Evolutionary conservation across 2,888 invertebrate genomes (phyloP), one percentile per base, ranked within the genome.

Genomic region (Sthenelais limicola): DNA sequence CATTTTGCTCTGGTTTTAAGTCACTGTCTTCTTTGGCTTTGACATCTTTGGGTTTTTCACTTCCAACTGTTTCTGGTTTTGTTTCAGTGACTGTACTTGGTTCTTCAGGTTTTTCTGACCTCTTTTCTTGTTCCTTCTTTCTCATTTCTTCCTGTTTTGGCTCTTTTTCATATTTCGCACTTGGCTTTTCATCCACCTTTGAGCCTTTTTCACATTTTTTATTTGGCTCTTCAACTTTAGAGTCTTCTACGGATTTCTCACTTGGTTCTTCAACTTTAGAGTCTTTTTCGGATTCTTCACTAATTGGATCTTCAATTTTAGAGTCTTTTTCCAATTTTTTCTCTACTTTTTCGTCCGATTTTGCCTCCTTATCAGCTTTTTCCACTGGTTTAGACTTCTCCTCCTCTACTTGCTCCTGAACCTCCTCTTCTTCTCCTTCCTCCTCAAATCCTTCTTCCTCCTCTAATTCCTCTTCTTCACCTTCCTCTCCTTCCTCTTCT

Each of bases 401-500:
- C 3, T 4, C 52, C 3, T 4, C 52, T 7, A 9, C 52, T 2
- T 52, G n/a, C 43, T 43, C 12, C 43, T 9, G 43, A 43, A 12
- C 15, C 43, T 43, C 43, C 43, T 15, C 15, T 9, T 9, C 12
- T 12, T 12, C 43, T 15, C 15, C 43, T 9, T 43, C 15, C 43
- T 43, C 43, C 43, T 15, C 15, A 15, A 15, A 15, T 43, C 9
- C 43, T 15, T 43, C 43, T 9, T 43, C 15, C 43, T 43, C 43
- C 43, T 15, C 9, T 43, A 15, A 9, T 43, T 18, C 43, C 43
- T 43, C 43, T 43, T 18, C 43, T 18, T 43, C 43, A 12, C 43
- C 43, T 43, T 43, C 43, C 18, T 43, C 43, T 43, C 43, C 43
- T 18, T 43, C 43, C 18, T 62, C 62, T 24, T 38, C 35, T n/a